Evolutionary conservation across 2,797 vertebrate genomes (phyloP).

Genomic region (Chaenodraco wilsoni): DNA sequence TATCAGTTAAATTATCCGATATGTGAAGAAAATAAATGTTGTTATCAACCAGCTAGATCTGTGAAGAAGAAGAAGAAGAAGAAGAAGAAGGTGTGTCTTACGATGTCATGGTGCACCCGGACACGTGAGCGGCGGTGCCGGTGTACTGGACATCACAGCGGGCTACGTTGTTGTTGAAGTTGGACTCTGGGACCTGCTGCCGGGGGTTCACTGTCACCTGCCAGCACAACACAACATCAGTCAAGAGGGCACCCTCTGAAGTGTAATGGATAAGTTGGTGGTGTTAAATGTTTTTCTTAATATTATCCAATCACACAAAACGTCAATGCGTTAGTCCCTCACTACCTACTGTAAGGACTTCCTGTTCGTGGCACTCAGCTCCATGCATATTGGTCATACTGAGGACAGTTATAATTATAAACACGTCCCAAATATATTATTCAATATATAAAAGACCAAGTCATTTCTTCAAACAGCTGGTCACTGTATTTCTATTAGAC

Average conservation of each 20-base stretch:
- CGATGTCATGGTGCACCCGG: conserved; percentile 81
- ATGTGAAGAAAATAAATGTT: too few species aligned
- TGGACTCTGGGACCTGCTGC: conserved; percentile 85
- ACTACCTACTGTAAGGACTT: too few species aligned
- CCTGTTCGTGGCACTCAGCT: background rate
- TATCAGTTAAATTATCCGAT: too few species aligned
- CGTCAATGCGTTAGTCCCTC: background rate
- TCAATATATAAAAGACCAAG: background rate
- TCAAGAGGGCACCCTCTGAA: background rate
- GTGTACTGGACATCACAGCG: conserved; percentile 86
- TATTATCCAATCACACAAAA: background rate
- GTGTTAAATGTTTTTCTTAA: background rate
- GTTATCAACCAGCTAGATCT: too few species aligned
- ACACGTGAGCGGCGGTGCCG: conserved; percentile 78
- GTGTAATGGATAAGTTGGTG: too few species aligned
- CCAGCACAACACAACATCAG: background rate
- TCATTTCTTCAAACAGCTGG: background rate
- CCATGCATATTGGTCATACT: background rate
- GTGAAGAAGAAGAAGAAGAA: background rate
- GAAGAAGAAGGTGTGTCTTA: conserved; percentile 52
- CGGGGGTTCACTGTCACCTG: conserved; percentile 87
- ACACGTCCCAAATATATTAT: background rate
- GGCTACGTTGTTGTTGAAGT: conserved; percentile 85
- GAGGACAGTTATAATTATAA: background rate
- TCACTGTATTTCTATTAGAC: background rate